Evolutionary conservation across 2,797 vertebrate genomes (phyloP).

Genomic region (Macroramphosus scolopax): DNA sequence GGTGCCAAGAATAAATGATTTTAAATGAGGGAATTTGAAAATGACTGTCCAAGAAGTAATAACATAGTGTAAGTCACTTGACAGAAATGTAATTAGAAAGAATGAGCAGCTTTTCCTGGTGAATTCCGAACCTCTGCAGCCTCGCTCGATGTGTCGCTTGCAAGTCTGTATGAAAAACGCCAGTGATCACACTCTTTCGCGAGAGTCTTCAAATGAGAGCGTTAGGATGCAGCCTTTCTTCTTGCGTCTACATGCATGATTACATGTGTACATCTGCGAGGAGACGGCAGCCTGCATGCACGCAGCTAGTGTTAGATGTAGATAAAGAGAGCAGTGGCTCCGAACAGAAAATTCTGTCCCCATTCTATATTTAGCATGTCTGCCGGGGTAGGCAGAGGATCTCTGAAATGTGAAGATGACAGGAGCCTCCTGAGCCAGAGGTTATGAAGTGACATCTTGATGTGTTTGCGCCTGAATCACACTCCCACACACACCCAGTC

Average conservation of each 20-base stretch:
- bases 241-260: conserved; percentile 8
- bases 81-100: conserved; percentile 64
- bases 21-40: conserved; percentile 62
- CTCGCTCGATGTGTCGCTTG: neutral
- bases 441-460: conserved; percentile 79
- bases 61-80: conserved; percentile 67
- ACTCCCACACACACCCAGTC: conserved; percentile 58
- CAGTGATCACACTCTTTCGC: conserved; percentile 10
- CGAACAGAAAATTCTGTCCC: conserved; percentile 72
- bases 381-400: conserved; percentile 73
- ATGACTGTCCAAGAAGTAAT: conserved; percentile 68
- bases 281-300: conserved; percentile 26
- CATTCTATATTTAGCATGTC: conserved; percentile 79
- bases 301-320: conserved; percentile 57
- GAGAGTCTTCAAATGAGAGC: neutral
- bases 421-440: conserved; percentile 77
- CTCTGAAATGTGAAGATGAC: conserved; percentile 79
- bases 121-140: conserved; percentile 21
- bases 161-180: conserved; percentile 3
- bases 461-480: conserved; percentile 73
- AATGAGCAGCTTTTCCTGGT: conserved; percentile 45
- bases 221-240: neutral
- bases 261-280: conserved; percentile 19
- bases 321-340: conserved; percentile 66
- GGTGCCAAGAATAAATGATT: conserved; percentile 52